A percentile compares a stretch with the other conserved stretches of the same genome.
Conservation (phyloP, 2,888 invertebrate genomes). For the Gonocerus acuteangulatus region DNA sequence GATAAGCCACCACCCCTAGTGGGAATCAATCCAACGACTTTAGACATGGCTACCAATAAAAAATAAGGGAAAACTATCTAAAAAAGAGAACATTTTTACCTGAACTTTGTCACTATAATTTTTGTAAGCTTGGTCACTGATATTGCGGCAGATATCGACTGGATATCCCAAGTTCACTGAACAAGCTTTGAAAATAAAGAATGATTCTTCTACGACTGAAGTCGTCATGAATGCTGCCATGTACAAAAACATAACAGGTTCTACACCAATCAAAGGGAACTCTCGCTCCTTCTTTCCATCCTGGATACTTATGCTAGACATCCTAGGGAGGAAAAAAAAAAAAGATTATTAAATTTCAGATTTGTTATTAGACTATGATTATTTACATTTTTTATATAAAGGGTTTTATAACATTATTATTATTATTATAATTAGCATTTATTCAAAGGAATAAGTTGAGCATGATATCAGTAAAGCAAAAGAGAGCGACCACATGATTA, state of each 20-base stretch:
- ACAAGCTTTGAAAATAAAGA: slow-evolving; percentile 70
- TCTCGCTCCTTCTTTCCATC: not conserved
- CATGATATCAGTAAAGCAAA: too few species aligned
- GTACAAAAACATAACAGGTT: slow-evolving; percentile 79
- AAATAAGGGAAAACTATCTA: too few species aligned
- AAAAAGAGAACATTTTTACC: too few species aligned
- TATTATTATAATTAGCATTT: too few species aligned
- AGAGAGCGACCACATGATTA: too few species aligned
- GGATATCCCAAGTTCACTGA: slow-evolving; percentile 63
- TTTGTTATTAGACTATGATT: not conserved
- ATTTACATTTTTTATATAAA: not conserved
- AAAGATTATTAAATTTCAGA: not conserved
- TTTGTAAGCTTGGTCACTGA: slow-evolving; percentile 50
- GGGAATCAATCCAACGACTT: too few species aligned
- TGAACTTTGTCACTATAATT: slow-evolving; percentile 61
- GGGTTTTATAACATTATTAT: too few species aligned
- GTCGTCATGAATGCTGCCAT: slow-evolving; percentile 83
- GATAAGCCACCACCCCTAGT: too few species aligned
- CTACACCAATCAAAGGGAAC: slow-evolving; percentile 56
- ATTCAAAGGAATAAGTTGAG: too few species aligned
- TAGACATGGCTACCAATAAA: too few species aligned
- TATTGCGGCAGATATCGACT: slow-evolving; percentile 58
- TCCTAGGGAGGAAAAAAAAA: not conserved
- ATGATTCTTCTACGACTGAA: slow-evolving; percentile 68
- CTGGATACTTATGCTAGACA: not conserved